These are phyloP conservation scores for Apodemia mormo DNA, from an alignment of 2,888 invertebrate genomes.

Conservation along the genomic window DNA sequence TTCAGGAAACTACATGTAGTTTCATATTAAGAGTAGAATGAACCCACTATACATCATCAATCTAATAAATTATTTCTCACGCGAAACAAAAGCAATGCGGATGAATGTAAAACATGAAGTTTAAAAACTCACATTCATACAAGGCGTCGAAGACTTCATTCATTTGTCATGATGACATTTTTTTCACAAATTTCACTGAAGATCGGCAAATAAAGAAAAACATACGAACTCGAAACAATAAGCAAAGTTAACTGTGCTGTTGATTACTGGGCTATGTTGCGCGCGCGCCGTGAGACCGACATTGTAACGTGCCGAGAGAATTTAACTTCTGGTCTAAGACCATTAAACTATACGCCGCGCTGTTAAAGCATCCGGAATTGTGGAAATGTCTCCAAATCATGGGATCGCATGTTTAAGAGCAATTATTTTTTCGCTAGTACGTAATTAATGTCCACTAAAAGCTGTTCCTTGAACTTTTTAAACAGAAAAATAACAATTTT, in stretches of 20 bases:
- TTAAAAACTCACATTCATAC: constrained; percentile 6
- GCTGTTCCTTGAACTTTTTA: neutral
- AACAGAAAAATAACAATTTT: no score
- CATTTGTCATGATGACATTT: constrained; percentile 30
- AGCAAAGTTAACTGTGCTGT: constrained; percentile 2
- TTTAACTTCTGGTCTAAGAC: constrained; percentile 13
- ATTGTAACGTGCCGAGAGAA: constrained; percentile 2
- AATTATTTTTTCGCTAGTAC: neutral
- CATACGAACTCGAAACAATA: constrained; percentile 23
- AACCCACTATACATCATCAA: neutral
- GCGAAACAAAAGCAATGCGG: constrained; percentile 6
- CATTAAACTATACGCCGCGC: neutral
- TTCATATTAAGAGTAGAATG: neutral
- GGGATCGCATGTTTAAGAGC: neutral
- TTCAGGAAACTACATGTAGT: neutral
- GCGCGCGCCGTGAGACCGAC: constrained; percentile 1
- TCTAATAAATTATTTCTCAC: constrained; percentile 1
- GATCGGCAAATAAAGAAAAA: constrained; percentile 60
- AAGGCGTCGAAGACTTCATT: constrained; percentile 25
- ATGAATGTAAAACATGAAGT: constrained; percentile 2
- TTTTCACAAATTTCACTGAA: constrained; percentile 57
- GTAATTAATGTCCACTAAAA: neutral
- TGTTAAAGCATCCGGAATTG: neutral
- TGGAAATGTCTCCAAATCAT: constrained; percentile 1
- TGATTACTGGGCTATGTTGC: neutral